Evolutionary conservation across 2,888 invertebrate genomes (phyloP).

Genomic region (Lypha dubia): DNA sequence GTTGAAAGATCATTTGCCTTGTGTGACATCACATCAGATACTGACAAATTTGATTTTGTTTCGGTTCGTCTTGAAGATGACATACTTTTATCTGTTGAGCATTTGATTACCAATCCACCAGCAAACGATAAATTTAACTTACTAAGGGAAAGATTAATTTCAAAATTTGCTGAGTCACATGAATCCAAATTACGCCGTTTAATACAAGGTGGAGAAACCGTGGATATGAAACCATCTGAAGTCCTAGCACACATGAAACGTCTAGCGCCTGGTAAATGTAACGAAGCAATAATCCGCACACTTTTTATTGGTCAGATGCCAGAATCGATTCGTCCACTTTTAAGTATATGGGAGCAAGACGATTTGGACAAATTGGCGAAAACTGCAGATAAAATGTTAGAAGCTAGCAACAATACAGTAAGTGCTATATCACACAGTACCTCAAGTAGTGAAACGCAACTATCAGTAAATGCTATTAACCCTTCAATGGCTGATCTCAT

Average conservation of each 20-base stretch:
- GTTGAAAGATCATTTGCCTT: too few species aligned
- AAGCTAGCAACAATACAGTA: slow-evolving; percentile 41
- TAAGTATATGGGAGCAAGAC: slow-evolving; percentile 43
- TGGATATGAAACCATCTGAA: slow-evolving; percentile 66
- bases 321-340: slow-evolving; percentile 54
- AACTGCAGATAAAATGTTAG: slow-evolving; percentile 66
- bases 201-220: too few species aligned
- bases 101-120: slow-evolving; percentile 53
- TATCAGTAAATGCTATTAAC: slow-evolving; percentile 17
- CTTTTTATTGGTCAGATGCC: background rate
- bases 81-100: slow-evolving; percentile 46
- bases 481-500: background rate
- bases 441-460: background rate
- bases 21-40: too few species aligned
- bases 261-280: slow-evolving; percentile 63
- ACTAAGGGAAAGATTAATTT: slow-evolving; percentile 37
- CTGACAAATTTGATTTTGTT: too few species aligned
- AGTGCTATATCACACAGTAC: slow-evolving; percentile 1
- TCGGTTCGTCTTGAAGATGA: slow-evolving; percentile 44
- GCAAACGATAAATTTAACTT: too few species aligned
- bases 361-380: slow-evolving; percentile 59
- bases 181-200: slow-evolving; percentile 66
- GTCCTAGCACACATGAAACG: slow-evolving; percentile 64
- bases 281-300: slow-evolving; percentile 60
- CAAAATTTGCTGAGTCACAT: slow-evolving; percentile 60